Conservation (phyloP, 2,888 invertebrate species). For the Caenorhabditis panamensis region DNA sequence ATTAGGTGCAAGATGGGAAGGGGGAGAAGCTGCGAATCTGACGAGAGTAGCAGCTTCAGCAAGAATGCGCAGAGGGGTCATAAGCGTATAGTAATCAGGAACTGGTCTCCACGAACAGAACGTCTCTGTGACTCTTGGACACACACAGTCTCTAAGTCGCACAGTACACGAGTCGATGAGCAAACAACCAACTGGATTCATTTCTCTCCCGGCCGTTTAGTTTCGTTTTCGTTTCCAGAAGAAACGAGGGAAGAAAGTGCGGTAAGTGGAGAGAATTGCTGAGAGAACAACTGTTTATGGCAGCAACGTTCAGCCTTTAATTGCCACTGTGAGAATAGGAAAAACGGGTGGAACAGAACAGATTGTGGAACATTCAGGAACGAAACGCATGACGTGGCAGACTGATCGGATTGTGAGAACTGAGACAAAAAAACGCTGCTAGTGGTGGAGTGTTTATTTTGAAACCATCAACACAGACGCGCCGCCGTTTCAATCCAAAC, state of each 20-base stretch:
- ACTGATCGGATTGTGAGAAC: constrained; percentile 3
- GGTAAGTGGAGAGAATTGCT: constrained; percentile 3
- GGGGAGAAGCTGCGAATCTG: neutral
- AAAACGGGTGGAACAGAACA: constrained; percentile 32
- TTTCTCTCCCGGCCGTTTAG: neutral
- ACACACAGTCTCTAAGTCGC: constrained; percentile 2
- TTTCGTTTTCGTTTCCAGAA: constrained; percentile 6
- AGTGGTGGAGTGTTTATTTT: constrained; percentile 25
- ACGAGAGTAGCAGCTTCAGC: neutral
- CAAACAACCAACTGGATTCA: constrained; percentile 49
- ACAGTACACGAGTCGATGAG: constrained; percentile 42
- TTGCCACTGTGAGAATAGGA: constrained; percentile 15
- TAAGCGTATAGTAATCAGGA: constrained; percentile 30
- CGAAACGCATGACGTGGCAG: constrained; percentile 11
- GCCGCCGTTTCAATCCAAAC: constrained; percentile 36
- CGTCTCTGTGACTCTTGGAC: constrained; percentile 16
- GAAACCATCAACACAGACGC: constrained; percentile 20
- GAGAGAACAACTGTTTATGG: constrained; percentile 32
- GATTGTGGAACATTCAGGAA: neutral
- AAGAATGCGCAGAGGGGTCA: constrained; percentile 23
- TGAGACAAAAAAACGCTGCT: neutral
- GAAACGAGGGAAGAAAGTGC: neutral
- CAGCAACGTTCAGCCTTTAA: constrained; percentile 46
- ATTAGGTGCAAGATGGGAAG: constrained; percentile 37
- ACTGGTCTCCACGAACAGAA: constrained; percentile 44